Conservation (phyloP, 2,797 vertebrate species). For the Paedocypris micromegethes region DNA sequence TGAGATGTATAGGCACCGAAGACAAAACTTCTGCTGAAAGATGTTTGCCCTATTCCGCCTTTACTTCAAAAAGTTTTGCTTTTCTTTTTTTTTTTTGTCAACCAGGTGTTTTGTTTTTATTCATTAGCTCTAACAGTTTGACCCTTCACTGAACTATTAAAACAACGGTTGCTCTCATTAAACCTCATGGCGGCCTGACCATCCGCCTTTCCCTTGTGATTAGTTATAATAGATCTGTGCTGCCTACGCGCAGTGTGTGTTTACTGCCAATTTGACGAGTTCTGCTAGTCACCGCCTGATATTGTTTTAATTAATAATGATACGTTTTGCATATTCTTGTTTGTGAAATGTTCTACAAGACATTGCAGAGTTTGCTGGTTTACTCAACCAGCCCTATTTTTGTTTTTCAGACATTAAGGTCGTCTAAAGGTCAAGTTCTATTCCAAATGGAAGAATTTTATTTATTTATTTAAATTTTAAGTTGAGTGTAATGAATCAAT, state of each 20-base stretch:
- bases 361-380: too few relatives aligned
- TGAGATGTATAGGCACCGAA: constrained; percentile 5
- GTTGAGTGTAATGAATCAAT: too few relatives aligned
- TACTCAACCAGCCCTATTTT: too few relatives aligned
- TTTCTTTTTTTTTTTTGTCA: too few relatives aligned
- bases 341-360: not conserved
- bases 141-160: too few relatives aligned
- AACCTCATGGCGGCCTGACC: constrained; percentile 1
- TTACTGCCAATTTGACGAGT: constrained; percentile 14
- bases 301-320: constrained; percentile 31
- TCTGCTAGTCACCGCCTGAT: constrained; percentile 10
- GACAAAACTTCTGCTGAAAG: constrained; percentile 7
- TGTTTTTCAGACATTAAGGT: too few relatives aligned
- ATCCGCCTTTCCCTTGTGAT: constrained; percentile 10
- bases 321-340: constrained; percentile 14
- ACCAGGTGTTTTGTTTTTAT: too few relatives aligned
- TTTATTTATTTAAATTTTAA: too few relatives aligned
- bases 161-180: too few relatives aligned
- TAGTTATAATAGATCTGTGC: constrained; percentile 35
- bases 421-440: too few relatives aligned
- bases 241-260: constrained; percentile 20
- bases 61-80: constrained; percentile 14
- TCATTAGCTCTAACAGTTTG: too few relatives aligned
- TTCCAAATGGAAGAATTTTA: too few relatives aligned
- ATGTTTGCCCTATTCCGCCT: constrained; percentile 18